Evolutionary conservation across 2,797 vertebrate species (phyloP), one percentile per base, ranked within the genome.

Genomic region (Oophaga sylvatica): DNA sequence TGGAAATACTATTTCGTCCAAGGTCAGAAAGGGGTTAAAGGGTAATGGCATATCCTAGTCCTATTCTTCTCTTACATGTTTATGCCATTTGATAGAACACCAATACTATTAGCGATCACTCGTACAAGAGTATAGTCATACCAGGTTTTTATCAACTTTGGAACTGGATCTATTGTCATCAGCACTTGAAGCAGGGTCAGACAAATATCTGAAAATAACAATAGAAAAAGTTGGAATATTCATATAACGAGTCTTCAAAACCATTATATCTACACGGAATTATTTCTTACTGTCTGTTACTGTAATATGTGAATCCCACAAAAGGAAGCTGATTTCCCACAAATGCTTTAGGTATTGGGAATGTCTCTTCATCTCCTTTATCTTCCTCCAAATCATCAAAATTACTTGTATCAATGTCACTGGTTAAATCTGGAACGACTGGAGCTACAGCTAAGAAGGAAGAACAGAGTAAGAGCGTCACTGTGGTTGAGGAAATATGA

Each of bases 361-460:
- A 99, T 26, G 98, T 99, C 95, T 99, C 98, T 93, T 99, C 98
- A 60, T 99, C 98, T 81, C 97, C 98, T 91, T 97, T 96, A 89
- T 99, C 98, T 94, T 99, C 98, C 93, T 99, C 98, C 20, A 99
- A 96, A 91, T 99, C 98, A 87, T 99, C 98, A 92, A 99, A 99
- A 94, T 99, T 99, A 94, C 98, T 99, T 87, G 98, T 99, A 95
- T 99, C 98, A 20, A 96, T 94, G 91, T 99, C 98, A 90, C 98
- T 97, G 94, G 97, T 99, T 91, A 99, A 95, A 92, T 99, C 98
- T 62, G 98, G 98, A 86, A 99, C 98, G 76, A 99, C 98, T 11
- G 98, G 98, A 81, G 98, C 98, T 67, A 98, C 97, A 91, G 97
- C 98, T 99, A 90, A 81, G 91, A 90, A 90, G 53, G 13, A 2